These are phyloP conservation scores for Leptinotarsa rubiginosa DNA, from an alignment of 2,888 invertebrate species.

Conservation along the genomic window DNA sequence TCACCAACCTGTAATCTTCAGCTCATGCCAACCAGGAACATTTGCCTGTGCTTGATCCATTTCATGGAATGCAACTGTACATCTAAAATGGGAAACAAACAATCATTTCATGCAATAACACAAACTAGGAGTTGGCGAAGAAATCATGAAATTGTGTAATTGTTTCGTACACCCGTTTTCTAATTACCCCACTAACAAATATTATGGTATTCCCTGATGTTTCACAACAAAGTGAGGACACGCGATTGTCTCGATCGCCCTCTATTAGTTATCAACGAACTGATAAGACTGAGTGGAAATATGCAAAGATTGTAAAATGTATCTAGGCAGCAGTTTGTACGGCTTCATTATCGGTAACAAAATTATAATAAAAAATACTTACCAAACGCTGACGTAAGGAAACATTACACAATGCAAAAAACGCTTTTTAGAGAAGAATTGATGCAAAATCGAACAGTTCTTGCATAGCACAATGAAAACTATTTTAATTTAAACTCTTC, in stretches of 20 bases:
- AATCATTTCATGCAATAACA: conserved; percentile 21
- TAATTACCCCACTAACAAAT: conserved; percentile 33
- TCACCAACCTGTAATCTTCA: conserved; percentile 75
- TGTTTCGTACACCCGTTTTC: conserved; percentile 31
- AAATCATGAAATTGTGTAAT: conserved; percentile 29
- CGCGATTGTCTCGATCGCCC: neutral
- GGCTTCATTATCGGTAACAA: conserved; percentile 25
- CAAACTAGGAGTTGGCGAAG: neutral
- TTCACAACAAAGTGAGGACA: conserved; percentile 8
- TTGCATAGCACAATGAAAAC: neutral
- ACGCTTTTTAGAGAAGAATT: neutral
- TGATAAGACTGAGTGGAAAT: neutral
- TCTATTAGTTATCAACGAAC: neutral
- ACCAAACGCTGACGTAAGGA: conserved; percentile 50
- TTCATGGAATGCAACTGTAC: conserved; percentile 35
- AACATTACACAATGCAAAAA: conserved; percentile 46
- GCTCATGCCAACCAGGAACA: conserved; percentile 71
- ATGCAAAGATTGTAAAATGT: conserved; percentile 24
- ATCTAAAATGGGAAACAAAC: conserved; percentile 28
- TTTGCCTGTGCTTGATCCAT: conserved; percentile 49
- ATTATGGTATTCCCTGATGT: conserved; percentile 20
- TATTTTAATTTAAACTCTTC: conserved; percentile 2
- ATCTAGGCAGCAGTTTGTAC: conserved; percentile 22
- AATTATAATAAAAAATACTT: conserved; percentile 40
- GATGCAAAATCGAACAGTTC: neutral